Conservation (phyloP, 2,888 invertebrate species). For the Hermodice carunculata region DNA sequence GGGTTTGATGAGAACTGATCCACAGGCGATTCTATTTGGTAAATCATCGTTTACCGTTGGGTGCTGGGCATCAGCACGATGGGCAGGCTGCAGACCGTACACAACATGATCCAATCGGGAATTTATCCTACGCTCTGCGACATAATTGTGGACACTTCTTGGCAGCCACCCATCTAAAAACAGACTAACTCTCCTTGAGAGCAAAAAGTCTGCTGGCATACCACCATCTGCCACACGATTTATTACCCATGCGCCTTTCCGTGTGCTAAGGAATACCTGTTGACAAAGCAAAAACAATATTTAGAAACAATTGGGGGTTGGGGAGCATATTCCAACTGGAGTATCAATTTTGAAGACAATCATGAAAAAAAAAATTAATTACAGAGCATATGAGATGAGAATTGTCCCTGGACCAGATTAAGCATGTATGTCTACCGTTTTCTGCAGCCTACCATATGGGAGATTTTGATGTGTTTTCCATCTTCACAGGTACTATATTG, state of each 20-base stretch:
- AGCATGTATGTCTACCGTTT: too few species aligned
- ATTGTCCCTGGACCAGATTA: too few species aligned
- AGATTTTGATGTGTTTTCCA: too few species aligned
- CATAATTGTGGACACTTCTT: background rate
- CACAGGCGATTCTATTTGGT: conserved; percentile 66
- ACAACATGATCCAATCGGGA: conserved; percentile 62
- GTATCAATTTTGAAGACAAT: too few species aligned
- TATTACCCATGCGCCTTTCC: conserved; percentile 70
- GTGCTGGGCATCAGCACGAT: conserved; percentile 50
- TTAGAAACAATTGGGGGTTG: too few species aligned
- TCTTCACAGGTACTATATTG: too few species aligned
- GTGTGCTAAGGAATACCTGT: conserved; percentile 68
- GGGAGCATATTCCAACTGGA: too few species aligned
- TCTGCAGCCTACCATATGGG: too few species aligned
- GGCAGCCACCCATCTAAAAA: background rate
- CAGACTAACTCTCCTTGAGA: conserved; percentile 28
- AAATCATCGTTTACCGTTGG: conserved; percentile 70
- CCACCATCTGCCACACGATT: conserved; percentile 58
- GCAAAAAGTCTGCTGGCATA: conserved; percentile 50
- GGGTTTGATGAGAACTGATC: conserved; percentile 64
- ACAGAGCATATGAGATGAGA: too few species aligned
- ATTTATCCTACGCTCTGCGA: conserved; percentile 48
- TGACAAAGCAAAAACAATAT: too few species aligned
- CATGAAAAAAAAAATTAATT: too few species aligned
- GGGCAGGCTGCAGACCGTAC: conserved; percentile 67